These are phyloP conservation scores for Falco naumanni DNA, from an alignment of 2,797 vertebrate species.

Conservation along the genomic window DNA sequence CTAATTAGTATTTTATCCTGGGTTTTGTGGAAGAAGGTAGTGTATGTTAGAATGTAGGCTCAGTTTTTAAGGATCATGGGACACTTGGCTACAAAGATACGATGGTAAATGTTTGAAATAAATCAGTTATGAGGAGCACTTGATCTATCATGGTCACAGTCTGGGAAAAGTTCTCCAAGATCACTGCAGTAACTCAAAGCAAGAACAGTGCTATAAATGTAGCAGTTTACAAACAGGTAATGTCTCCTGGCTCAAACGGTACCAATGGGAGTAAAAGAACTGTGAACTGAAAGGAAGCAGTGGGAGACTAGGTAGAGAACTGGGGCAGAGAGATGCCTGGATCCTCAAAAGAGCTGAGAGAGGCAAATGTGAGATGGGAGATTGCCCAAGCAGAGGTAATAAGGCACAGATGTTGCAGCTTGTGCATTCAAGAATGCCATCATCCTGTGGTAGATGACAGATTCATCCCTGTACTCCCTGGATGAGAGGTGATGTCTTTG, in stretches of 20 bases:
- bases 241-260: not conserved
- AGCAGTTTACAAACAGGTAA: not conserved
- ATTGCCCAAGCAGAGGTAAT: not conserved
- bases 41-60: not conserved
- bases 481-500: not conserved
- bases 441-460: not conserved
- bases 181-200: not conserved
- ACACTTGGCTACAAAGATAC: not conserved
- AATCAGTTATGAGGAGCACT: not conserved
- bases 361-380: not conserved
- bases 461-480: not conserved
- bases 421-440: not conserved
- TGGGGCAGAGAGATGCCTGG: not conserved
- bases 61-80: not conserved
- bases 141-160: not conserved
- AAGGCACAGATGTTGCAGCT: not conserved
- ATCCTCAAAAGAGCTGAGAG: not conserved
- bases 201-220: not conserved
- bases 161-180: not conserved
- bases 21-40: not conserved
- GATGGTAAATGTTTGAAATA: not conserved
- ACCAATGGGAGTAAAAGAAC: not conserved
- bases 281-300: not conserved
- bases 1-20: not conserved
- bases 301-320: not conserved